Conservation (phyloP, 2,888 invertebrate species). For the Gymnosoma rotundatum region DNA sequence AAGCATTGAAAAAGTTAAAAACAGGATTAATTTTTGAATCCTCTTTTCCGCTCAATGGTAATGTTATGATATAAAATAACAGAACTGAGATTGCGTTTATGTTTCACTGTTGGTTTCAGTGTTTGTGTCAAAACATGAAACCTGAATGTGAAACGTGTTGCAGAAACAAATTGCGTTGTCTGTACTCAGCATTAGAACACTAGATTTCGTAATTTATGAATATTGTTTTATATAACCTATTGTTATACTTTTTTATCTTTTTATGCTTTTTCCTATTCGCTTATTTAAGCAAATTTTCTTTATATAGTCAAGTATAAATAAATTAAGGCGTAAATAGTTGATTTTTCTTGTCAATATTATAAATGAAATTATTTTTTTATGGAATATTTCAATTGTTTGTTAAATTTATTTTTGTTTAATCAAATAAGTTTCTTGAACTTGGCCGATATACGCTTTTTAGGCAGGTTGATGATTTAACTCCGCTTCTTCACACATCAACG, state of each 20-base stretch:
- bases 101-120: too few species aligned
- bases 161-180: too few species aligned
- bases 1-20: too few species aligned
- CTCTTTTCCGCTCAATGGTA: too few species aligned
- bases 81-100: too few species aligned
- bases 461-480: conserved; percentile 42
- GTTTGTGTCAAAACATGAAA: too few species aligned
- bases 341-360: conserved; percentile 15
- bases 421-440: conserved; percentile 67
- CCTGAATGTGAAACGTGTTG: too few species aligned
- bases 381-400: conserved; percentile 8
- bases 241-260: conserved; percentile 4
- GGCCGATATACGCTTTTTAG: conserved; percentile 49
- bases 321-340: conserved; percentile 57
- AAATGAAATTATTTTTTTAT: conserved; percentile 8
- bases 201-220: conserved; percentile 2
- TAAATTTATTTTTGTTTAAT: conserved; percentile 22
- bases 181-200: too few species aligned
- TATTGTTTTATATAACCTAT: conserved; percentile 20
- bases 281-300: neutral
- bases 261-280: conserved; percentile 32
- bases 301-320: conserved; percentile 52
- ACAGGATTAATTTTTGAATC: too few species aligned
- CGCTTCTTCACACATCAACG: neutral
- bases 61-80: too few species aligned